Evolutionary conservation across 2,797 vertebrate species (phyloP).

Genomic region (Novumbra hubbsi): DNA sequence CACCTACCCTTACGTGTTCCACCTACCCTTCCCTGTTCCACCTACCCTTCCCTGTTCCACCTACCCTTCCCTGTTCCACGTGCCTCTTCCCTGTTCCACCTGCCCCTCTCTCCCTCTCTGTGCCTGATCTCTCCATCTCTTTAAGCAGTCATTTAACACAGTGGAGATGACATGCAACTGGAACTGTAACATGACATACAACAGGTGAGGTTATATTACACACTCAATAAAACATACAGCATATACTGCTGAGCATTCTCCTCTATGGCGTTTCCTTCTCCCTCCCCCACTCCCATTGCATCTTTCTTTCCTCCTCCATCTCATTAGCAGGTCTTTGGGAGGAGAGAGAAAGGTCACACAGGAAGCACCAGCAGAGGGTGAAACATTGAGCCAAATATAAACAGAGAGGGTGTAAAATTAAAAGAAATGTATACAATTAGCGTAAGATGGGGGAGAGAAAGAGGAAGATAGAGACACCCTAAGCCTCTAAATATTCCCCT

Average conservation of each 20-base stretch:
- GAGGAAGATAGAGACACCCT: not conserved
- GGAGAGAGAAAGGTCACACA: conserved; percentile 38
- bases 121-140: too few species aligned
- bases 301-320: conserved; percentile 41
- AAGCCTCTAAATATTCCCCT: too few species aligned
- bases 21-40: conserved; percentile 23
- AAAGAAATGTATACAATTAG: conserved; percentile 5
- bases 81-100: not conserved
- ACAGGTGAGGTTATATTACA: not conserved
- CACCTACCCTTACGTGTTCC: conserved; percentile 14
- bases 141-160: too few species aligned
- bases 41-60: conserved; percentile 7
- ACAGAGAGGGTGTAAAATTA: not conserved
- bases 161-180: not conserved
- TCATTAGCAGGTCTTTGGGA: conserved; percentile 26
- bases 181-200: conserved; percentile 1
- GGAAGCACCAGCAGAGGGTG: not conserved
- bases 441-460: conserved; percentile 5
- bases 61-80: not conserved
- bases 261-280: not conserved
- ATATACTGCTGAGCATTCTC: not conserved
- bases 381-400: conserved; percentile 12
- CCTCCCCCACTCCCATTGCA: conserved; percentile 26
- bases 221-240: not conserved
- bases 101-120: not conserved